phyloP scores from a whole-genome alignment of 2,113 vertebrate species.

The Cariama cristata region DNA sequence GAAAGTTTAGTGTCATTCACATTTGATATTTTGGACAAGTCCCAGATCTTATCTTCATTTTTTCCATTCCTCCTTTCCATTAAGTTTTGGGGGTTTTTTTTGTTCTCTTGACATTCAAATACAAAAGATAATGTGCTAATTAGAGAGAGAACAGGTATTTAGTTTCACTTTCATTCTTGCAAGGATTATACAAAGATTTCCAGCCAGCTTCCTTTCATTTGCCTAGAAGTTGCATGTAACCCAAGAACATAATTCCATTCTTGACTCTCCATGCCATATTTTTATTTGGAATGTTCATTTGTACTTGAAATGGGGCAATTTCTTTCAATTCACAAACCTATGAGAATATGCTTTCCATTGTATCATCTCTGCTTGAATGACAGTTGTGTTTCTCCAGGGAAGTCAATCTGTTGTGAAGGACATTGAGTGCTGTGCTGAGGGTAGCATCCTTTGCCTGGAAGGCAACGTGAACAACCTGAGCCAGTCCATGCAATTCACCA shows the following conservation, averaged over 20 bases:
- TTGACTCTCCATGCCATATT: not conserved
- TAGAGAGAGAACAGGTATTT: not conserved
- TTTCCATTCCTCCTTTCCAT: not conserved
- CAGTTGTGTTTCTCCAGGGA: not conserved
- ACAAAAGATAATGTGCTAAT: not conserved
- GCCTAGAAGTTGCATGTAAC: not conserved
- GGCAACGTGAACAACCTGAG: constrained; percentile 30
- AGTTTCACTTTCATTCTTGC: not conserved
- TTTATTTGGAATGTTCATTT: not conserved
- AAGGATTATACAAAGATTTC: not conserved
- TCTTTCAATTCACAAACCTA: not conserved
- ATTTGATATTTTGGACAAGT: not conserved
- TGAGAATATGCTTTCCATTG: not conserved
- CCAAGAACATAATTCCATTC: not conserved
- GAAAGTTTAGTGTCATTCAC: not conserved
- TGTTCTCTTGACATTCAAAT: not conserved
- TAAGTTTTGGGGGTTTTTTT: accelerated
- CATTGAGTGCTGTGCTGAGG: not conserved
- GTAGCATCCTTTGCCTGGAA: constrained; percentile 16
- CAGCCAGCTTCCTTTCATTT: not conserved
- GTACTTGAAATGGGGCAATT: not conserved
- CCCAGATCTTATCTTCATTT: not conserved
- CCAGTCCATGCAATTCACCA: constrained; percentile 35
- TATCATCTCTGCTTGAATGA: constrained; percentile 10
- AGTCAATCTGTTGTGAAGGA: constrained; percentile 38